A percentile compares a stretch with the other conserved stretches of the same genome.
These are phyloP conservation scores for Gambelia wislizenii DNA, from an alignment of 2,797 vertebrate species.

Conservation along the genomic window DNA sequence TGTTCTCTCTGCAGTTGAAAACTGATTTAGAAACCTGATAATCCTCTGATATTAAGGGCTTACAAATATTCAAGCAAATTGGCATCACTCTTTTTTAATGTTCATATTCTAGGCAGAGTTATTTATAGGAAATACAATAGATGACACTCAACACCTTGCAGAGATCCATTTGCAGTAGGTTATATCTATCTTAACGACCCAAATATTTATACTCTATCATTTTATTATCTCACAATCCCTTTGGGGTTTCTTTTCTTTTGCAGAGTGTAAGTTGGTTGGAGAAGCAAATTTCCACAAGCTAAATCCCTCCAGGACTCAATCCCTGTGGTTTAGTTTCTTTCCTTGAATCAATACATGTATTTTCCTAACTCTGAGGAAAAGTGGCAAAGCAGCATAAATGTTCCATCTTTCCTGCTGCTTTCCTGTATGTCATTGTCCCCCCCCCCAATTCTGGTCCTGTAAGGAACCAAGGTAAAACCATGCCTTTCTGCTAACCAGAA, in stretches of 20 bases:
- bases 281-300: neutral
- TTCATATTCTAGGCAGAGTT: conserved; percentile 10
- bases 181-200: neutral
- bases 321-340: neutral
- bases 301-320: neutral
- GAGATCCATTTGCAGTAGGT: neutral
- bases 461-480: too few species aligned
- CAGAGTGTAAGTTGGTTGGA: neutral
- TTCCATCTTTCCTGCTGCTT: too few species aligned
- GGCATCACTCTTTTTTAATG: conserved; percentile 1
- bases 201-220: conserved; percentile 6
- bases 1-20: neutral
- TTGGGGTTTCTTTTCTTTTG: conserved; percentile 6
- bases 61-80: conserved; percentile 19
- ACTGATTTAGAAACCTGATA: conserved; percentile 31
- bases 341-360: neutral
- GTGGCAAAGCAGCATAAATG: too few species aligned
- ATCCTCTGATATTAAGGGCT: neutral
- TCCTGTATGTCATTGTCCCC: too few species aligned
- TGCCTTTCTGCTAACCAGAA: too few species aligned
- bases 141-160: neutral
- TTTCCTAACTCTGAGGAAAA: too few species aligned
- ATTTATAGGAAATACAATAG: conserved; percentile 29
- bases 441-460: too few species aligned
- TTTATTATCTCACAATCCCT: conserved; percentile 5